Conservation (phyloP, 2,797 vertebrate species). For the Sebastes melanostomus region DNA sequence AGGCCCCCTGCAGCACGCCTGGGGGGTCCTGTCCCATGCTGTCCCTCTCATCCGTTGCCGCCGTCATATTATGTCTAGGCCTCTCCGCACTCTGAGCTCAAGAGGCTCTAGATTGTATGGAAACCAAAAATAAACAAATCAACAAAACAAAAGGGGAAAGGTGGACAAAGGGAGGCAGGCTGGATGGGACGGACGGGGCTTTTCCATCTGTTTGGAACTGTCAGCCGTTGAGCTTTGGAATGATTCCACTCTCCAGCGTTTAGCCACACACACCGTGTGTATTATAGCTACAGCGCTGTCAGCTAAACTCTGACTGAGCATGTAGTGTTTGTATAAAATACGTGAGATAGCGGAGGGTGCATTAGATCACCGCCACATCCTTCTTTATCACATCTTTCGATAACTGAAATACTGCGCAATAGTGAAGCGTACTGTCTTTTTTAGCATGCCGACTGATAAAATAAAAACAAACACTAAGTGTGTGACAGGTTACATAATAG, state of each 20-base stretch:
- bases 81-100: slow-evolving; percentile 32
- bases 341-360: neutral
- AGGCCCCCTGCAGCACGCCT: slow-evolving; percentile 67
- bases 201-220: slow-evolving; percentile 72
- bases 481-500: neutral
- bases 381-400: neutral
- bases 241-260: slow-evolving; percentile 29
- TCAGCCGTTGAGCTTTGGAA: slow-evolving; percentile 61
- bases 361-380: neutral
- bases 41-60: slow-evolving; percentile 68
- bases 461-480: slow-evolving; percentile 36
- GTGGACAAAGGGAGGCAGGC: slow-evolving; percentile 49
- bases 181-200: slow-evolving; percentile 17
- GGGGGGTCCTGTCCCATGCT: slow-evolving; percentile 67
- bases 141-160: slow-evolving; percentile 73
- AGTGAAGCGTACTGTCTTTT: neutral
- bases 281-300: neutral
- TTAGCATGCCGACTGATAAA: neutral
- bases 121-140: slow-evolving; percentile 82
- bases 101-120: slow-evolving; percentile 69
- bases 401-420: slow-evolving; percentile 7
- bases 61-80: slow-evolving; percentile 79
- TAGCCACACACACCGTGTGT: slow-evolving; percentile 12
- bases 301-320: slow-evolving; percentile 8
- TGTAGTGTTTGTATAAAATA: slow-evolving; percentile 17